These are phyloP conservation scores for Cantharis nigra DNA, from an alignment of 2,888 invertebrate genomes.

Conservation along the genomic window DNA sequence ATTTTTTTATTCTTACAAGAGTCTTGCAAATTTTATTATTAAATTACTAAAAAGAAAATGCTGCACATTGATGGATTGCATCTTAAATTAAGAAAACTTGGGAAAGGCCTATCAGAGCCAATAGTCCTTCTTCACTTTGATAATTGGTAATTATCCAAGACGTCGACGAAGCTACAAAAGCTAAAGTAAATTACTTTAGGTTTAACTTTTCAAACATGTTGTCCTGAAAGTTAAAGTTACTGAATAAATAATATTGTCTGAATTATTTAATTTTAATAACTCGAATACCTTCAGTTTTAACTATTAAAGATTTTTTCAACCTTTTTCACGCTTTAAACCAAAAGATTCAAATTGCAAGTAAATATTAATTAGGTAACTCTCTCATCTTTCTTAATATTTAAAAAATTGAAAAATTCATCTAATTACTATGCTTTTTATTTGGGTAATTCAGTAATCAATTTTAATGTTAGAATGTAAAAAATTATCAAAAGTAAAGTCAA, in stretches of 20 bases:
- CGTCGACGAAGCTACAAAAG: slow-evolving; percentile 3
- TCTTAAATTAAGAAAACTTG: slow-evolving; percentile 5
- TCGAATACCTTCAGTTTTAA: background rate
- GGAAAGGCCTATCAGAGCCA: slow-evolving; percentile 3
- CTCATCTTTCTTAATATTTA: no score
- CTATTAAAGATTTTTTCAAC: background rate
- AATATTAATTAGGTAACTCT: no score
- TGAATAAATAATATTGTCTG: background rate
- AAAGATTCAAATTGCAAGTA: background rate
- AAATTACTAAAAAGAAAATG: background rate
- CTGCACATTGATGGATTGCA: slow-evolving; percentile 1
- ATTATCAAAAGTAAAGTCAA: background rate
- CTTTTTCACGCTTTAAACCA: background rate
- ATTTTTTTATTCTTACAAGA: background rate
- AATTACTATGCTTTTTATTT: no score
- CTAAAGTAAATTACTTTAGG: slow-evolving; percentile 3
- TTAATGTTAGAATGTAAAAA: background rate
- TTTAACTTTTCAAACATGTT: slow-evolving; percentile 4
- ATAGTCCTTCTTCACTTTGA: slow-evolving; percentile 1
- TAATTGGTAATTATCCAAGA: slow-evolving; percentile 3
- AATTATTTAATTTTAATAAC: background rate
- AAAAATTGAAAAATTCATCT: no score
- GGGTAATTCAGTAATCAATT: no score
- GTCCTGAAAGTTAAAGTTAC: background rate
- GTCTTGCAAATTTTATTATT: background rate